Percentiles rank a stretch among this genome's conserved stretches.
These are phyloP conservation scores for Pedionomus torquatus DNA, from an alignment of 2,113 vertebrate species.

Conservation along the genomic window DNA sequence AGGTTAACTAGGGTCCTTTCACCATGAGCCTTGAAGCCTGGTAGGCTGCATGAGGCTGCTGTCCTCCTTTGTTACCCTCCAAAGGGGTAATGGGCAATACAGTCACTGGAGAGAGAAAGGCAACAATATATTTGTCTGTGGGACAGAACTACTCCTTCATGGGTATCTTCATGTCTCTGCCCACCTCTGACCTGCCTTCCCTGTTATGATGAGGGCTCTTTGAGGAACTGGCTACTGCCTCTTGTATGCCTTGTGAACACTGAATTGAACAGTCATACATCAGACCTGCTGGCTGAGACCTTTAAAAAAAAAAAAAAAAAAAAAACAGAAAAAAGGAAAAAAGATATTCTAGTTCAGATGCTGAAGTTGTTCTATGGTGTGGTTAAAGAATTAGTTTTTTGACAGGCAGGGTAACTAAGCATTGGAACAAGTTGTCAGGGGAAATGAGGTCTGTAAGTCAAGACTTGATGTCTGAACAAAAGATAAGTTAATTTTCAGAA, in stretches of 20 bases:
- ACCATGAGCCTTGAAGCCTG: not conserved
- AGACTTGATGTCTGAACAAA: not conserved
- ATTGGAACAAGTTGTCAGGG: not conserved
- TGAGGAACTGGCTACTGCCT: not conserved
- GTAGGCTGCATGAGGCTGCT: rapidly evolving
- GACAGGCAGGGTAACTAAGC: not conserved
- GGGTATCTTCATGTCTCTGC: not conserved
- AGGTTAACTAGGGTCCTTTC: not conserved
- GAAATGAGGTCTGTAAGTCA: not conserved
- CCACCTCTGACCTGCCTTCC: not conserved
- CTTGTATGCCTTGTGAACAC: too few species aligned
- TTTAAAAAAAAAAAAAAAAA: not conserved
- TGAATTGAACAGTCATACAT: too few species aligned
- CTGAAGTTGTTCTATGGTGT: not conserved
- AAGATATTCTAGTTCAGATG: not conserved
- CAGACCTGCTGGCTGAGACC: not conserved
- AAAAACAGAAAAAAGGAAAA: not conserved
- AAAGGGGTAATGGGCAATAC: not conserved
- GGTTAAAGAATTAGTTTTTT: not conserved
- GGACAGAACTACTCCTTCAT: not conserved
- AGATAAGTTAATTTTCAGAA: not conserved
- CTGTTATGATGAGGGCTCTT: not conserved
- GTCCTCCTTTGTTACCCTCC: not conserved
- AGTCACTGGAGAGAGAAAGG: not conserved
- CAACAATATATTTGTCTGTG: rapidly evolving